Conservation (phyloP, 2,113 vertebrate species). For the Ailurus styani region DNA sequence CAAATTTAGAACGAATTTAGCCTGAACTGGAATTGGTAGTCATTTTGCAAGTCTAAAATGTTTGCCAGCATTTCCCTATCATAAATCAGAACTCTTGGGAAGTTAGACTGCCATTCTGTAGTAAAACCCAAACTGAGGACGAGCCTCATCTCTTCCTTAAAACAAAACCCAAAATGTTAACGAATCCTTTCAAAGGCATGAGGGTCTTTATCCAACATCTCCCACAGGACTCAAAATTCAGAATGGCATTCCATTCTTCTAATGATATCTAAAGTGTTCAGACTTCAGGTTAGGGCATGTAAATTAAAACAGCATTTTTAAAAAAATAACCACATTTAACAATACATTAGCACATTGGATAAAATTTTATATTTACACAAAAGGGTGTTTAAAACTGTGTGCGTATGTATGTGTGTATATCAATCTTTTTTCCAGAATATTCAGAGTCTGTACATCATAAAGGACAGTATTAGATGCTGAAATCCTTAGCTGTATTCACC, state of each 20-base stretch:
- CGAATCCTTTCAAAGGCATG: not conserved
- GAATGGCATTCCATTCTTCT: not conserved
- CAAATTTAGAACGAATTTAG: slow-evolving; percentile 9
- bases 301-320: not conserved
- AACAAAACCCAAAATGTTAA: not conserved
- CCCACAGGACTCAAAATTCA: not conserved
- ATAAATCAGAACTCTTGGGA: slow-evolving; percentile 6
- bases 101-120: not conserved
- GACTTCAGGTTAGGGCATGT: not conserved
- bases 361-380: not conserved
- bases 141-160: not conserved
- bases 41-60: slow-evolving; percentile 27
- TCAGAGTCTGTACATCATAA: not conserved
- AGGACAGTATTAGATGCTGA: not conserved
- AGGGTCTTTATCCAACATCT: not conserved
- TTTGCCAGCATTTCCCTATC: slow-evolving; percentile 34
- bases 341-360: not conserved
- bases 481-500: not conserved
- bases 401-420: not conserved
- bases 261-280: not conserved
- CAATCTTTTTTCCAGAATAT: not conserved
- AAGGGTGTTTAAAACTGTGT: not conserved
- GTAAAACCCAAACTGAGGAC: not conserved
- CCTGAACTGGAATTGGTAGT: not conserved
- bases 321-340: not conserved